These are phyloP conservation scores for Hemibagrus guttatus DNA, from an alignment of 2,797 vertebrate genomes.

Conservation along the genomic window DNA sequence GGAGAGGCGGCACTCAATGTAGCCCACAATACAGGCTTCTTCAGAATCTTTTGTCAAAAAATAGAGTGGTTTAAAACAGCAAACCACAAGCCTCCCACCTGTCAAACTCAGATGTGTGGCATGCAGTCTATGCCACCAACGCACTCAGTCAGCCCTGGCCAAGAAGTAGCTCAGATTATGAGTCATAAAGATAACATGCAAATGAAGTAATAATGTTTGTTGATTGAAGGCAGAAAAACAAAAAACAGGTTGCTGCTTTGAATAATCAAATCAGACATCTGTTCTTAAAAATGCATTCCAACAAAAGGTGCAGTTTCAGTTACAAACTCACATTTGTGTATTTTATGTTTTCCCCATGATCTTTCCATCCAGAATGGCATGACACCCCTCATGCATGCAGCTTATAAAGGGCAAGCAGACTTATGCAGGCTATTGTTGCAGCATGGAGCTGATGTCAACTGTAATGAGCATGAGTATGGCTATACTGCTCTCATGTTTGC, in stretches of 20 bases:
- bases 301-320: constrained; percentile 39
- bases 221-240: neutral
- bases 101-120: constrained; percentile 63
- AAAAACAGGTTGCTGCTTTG: neutral
- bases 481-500: constrained; percentile 98
- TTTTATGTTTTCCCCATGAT: constrained; percentile 57
- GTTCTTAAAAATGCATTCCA: neutral
- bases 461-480: constrained; percentile 92
- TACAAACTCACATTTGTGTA: constrained; percentile 1
- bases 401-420: constrained; percentile 92
- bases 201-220: constrained; percentile 81
- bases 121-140: constrained; percentile 37
- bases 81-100: constrained; percentile 49
- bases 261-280: neutral
- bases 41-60: constrained; percentile 35
- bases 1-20: constrained; percentile 56
- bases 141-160: constrained; percentile 27
- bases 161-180: constrained; percentile 42
- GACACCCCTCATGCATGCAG: constrained; percentile 98
- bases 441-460: constrained; percentile 93
- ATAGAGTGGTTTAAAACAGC: constrained; percentile 36
- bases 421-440: constrained; percentile 90
- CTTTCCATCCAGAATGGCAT: constrained; percentile 87
- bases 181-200: constrained; percentile 88
- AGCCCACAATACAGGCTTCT: constrained; percentile 48